Percentiles rank a stretch among this genome's conserved stretches.
Conservation (phyloP, 2,113 vertebrate genomes). For the Chionomys nivalis region DNA sequence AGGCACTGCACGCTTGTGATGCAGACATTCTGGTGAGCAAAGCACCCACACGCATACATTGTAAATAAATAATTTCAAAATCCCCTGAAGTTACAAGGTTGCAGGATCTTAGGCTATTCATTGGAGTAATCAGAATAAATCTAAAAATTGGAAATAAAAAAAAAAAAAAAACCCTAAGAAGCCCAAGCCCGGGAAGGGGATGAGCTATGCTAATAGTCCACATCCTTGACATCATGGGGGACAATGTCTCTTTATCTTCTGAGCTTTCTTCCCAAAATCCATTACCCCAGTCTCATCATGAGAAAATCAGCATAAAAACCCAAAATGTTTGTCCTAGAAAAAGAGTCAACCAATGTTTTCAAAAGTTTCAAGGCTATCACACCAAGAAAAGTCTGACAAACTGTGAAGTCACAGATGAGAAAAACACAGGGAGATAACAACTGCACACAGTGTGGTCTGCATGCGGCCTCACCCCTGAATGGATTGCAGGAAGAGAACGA, state of each 20-base stretch:
- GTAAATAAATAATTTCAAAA: background rate
- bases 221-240: background rate
- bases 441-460: background rate
- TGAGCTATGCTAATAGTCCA: background rate
- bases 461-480: background rate
- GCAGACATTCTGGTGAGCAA: background rate
- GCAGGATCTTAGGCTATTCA: constrained; percentile 22
- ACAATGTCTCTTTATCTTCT: background rate
- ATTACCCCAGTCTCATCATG: background rate
- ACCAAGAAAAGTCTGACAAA: constrained; percentile 25
- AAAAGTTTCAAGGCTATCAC: constrained; percentile 11
- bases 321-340: background rate
- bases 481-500: background rate
- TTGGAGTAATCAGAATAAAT: background rate
- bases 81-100: background rate
- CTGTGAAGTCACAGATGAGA: background rate
- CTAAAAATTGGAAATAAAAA: background rate
- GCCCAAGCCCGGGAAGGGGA: background rate
- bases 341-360: background rate
- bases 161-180: background rate
- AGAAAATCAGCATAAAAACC: background rate
- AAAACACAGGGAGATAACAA: background rate
- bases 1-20: background rate
- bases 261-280: background rate
- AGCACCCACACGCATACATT: background rate